Conservation (phyloP, 2,888 invertebrate species). For the Drosophila percnosoma region DNA sequence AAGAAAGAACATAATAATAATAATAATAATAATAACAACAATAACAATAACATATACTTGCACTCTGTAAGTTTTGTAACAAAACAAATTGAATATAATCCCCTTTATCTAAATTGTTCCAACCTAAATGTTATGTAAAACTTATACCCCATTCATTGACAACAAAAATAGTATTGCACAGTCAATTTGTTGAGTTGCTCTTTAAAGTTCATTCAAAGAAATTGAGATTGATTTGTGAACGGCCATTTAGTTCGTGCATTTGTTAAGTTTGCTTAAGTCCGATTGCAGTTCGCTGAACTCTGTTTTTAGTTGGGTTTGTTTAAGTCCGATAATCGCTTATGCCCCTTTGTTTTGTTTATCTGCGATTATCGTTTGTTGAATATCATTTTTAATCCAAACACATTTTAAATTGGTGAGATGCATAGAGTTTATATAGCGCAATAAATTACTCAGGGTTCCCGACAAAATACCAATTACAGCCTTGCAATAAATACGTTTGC, state of each 20-base stretch:
- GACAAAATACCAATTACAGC: not conserved
- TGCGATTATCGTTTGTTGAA: not conserved
- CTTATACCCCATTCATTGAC: conserved; percentile 12
- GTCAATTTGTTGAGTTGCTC: conserved; percentile 7
- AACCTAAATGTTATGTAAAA: conserved; percentile 28
- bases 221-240: not conserved
- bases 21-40: not conserved
- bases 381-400: not conserved
- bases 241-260: not conserved
- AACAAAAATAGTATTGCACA: conserved; percentile 31
- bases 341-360: not conserved
- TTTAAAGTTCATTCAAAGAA: not conserved
- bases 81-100: conserved; percentile 12
- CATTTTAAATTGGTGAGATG: not conserved
- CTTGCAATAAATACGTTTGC: not conserved
- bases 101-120: conserved; percentile 28
- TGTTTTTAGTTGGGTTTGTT: not conserved
- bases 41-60: conserved; percentile 13
- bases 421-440: not conserved
- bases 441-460: not conserved
- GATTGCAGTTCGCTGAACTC: not conserved
- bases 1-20: conserved; percentile 7
- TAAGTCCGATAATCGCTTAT: not conserved
- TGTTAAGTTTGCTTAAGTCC: not conserved
- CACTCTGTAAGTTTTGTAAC: conserved; percentile 10